Evolutionary conservation across 1,140 invertebrate species (phyloP).

Genomic region (Cardiocondyla obscurior): DNA sequence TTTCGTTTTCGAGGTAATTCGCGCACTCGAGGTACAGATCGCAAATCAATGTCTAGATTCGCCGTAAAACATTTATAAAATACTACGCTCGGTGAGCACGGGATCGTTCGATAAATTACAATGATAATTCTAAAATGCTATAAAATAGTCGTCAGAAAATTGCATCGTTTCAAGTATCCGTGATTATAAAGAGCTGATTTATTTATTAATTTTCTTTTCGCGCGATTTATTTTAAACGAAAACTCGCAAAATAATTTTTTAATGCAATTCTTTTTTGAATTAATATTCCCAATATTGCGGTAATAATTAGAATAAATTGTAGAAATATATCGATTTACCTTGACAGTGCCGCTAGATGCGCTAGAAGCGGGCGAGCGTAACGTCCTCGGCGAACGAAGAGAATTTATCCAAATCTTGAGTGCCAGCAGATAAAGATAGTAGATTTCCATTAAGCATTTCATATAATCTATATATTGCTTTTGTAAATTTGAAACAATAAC

Average conservation of each 20-base stretch:
- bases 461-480: background rate
- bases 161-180: background rate
- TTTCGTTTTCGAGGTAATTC: slow-evolving; percentile 23
- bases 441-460: slow-evolving; percentile 42
- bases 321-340: slow-evolving; percentile 74
- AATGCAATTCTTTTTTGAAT: background rate
- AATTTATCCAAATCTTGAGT: slow-evolving; percentile 82
- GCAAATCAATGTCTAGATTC: background rate
- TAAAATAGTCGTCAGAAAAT: background rate
- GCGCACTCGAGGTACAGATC: background rate
- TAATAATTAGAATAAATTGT: background rate
- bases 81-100: background rate
- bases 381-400: slow-evolving; percentile 83
- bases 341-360: slow-evolving; percentile 84
- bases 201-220: no score
- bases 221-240: background rate
- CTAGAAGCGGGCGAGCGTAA: slow-evolving; percentile 83
- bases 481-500: slow-evolving; percentile 1
- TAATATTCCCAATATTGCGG: background rate
- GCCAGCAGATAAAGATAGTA: slow-evolving; percentile 57
- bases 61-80: background rate
- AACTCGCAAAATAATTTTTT: background rate
- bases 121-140: background rate
- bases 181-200: background rate
- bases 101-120: background rate